Base-by-base conservation (phyloP, 2,113 vertebrate genomes). In the Nothobranchius furzeri region DNA sequence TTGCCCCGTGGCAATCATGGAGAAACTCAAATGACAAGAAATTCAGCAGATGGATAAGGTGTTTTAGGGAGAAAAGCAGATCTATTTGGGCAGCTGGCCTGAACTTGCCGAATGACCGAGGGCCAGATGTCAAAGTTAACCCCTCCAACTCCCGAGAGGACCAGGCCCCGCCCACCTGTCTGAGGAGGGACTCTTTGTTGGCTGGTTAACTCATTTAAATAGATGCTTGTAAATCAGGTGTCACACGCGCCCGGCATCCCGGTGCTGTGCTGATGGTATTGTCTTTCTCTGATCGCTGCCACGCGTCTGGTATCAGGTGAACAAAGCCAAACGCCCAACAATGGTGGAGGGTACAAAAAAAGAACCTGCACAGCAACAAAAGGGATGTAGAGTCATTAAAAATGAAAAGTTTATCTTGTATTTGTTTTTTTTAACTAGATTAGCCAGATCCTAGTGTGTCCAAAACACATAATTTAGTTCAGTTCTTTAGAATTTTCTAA, bases 11-110 rank as follows among this genome's bases (percentile, higher is more conserved):
- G 89, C 80, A 52, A 71, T 85, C 71, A 53, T 65, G 57, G 61
- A 72, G 79, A 88, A 84, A 81, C 80, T 65, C 72, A 30, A 65
- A 75, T 78, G 76, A 84, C 82, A 70, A 75, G 87, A 90, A 90
- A 78, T 88, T 91, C 73, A 78, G 73, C 89, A 93, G 89, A 88
- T 90, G 91, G 92, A 83, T 86, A 85, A 90, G 89, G 89, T 85
- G 87, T 91, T 90, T 65, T 74, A 47, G 64, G 71, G 66, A 49
- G 83, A 89, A 87, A 88, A 69, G 0, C 79, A 85, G 80, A 50
- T 73, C 75, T 87, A 70, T 90, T 76, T 60, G 71, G 81, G 73
- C 88, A 90, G 89, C 76, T 85, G 91, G 70, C 65, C 64, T 49
- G 36, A 75, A 74, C 79, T 72, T 71, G 76, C 64, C 69, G 81